Evolutionary conservation across 2,888 invertebrate genomes (phyloP).

Genomic region (Lasioglossum malachurum): DNA sequence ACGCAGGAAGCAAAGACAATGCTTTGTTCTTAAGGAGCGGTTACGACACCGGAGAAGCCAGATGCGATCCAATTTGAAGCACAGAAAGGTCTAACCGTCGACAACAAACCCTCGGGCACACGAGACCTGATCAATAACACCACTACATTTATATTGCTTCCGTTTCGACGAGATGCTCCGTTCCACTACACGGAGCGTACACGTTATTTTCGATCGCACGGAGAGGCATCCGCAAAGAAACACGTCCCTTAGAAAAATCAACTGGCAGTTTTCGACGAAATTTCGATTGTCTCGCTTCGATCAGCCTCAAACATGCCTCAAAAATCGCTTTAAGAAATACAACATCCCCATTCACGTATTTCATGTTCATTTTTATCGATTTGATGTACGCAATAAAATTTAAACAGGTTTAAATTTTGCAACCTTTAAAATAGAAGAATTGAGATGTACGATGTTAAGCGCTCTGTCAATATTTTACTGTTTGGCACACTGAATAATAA

Average conservation of each 20-base stretch:
- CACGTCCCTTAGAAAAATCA: background rate
- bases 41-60: conserved; percentile 11
- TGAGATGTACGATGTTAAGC: too few relatives aligned
- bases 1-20: conserved; percentile 17
- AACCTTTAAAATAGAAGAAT: background rate
- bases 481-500: background rate
- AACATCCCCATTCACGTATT: background rate
- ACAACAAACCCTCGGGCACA: conserved; percentile 14
- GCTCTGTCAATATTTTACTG: too few relatives aligned
- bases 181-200: background rate
- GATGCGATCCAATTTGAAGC: conserved; percentile 42
- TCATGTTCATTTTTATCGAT: background rate
- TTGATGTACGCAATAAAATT: background rate
- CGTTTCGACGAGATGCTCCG: conserved; percentile 18
- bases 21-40: conserved; percentile 36
- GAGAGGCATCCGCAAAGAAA: background rate
- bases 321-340: background rate
- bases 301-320: background rate
- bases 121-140: conserved; percentile 6
- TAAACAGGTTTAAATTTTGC: background rate
- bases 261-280: background rate
- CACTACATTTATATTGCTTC: conserved; percentile 28
- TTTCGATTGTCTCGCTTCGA: background rate
- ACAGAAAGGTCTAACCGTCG: conserved; percentile 16
- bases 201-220: background rate